phyloP scores from a whole-genome alignment of 2,888 invertebrate genomes.

The Arge pagana region DNA sequence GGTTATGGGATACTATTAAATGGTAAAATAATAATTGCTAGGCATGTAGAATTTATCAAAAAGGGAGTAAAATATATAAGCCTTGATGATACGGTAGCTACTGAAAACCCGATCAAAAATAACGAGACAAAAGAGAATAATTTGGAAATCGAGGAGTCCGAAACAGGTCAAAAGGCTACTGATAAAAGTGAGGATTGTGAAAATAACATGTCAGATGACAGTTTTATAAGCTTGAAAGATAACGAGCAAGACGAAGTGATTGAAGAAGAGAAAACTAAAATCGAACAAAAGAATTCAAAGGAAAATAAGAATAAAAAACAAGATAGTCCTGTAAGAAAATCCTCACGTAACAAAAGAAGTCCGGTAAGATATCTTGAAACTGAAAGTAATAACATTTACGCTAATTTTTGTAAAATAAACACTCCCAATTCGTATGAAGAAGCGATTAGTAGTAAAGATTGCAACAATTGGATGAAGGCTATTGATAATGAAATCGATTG shows the following conservation, averaged over 20 bases:
- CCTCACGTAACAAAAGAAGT: neutral
- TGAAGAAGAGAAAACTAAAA: too few species aligned
- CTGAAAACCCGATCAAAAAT: conserved; percentile 18
- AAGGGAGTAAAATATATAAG: conserved; percentile 19
- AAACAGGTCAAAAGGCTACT: too few species aligned
- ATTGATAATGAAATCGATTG: conserved; percentile 6
- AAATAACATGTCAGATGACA: conserved; percentile 27
- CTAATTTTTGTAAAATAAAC: conserved; percentile 1
- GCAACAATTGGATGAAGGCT: conserved; percentile 1
- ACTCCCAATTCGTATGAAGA: conserved; percentile 5
- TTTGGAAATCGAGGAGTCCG: conserved; percentile 28
- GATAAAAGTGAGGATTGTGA: conserved; percentile 24
- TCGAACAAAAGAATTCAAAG: too few species aligned
- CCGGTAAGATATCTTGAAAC: conserved; percentile 6
- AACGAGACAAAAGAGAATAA: conserved; percentile 28
- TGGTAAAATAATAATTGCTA: conserved; percentile 19
- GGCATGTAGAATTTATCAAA: conserved; percentile 26
- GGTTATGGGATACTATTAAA: conserved; percentile 23
- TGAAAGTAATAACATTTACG: conserved; percentile 3
- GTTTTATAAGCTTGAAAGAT: neutral
- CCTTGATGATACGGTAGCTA: conserved; percentile 1
- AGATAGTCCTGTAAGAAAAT: neutral
- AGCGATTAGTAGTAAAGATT: conserved; percentile 6
- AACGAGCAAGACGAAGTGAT: neutral
- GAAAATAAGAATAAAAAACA: too few species aligned